Base-by-base conservation (phyloP, 2,797 vertebrate species). In the Pangasius macronema region DNA sequence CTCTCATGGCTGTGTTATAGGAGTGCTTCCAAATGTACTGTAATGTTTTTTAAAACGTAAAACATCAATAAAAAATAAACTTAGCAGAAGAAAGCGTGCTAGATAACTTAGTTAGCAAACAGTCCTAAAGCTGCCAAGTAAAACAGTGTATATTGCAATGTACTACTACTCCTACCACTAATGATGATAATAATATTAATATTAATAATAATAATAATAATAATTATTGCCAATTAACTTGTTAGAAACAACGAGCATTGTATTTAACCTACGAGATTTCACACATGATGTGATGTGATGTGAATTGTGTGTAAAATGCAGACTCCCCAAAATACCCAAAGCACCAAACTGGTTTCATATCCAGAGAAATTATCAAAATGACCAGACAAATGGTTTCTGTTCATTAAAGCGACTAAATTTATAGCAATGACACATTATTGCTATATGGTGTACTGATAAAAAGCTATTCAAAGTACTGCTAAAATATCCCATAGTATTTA, bases 251-350 rank as follows among this genome's bases (percentile, higher is more conserved):
- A 18, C 0, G 5, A 1, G 18, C 9, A 39, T 42, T 53, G 11
- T 30, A 20, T 51, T 51, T 51, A 30, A 18, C 2, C n/a, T 77
- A 2, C 70, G 27, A 24, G 1, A 42, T 39, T 72, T 55, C 53
- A 5, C 53, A 68, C 20, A 67, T 39, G 24, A 72, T 42, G 36
- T 75, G 24, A 72, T 42, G 36, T 75, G 4, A 46, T 46, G 75
- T 20, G n/a, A 9, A 55, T 5, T 77, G 49, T 77, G n/a, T 77
- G n/a, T 77, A 77, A 79, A 79, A 57, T 55, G 16, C 30, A 79
- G 18, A 57, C 33, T 33, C 6, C 24, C 39, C 30, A 57, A 80
- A 57, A 39, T 20, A 79, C 27, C 49, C 49, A 53, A 77, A 53
- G 75, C 49, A 33, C 51, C 36, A 24, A 59, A 57, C n/a, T 57